A percentile compares a stretch with the other conserved stretches of the same genome.
These are phyloP conservation scores for Pogona vitticeps DNA, from an alignment of 2,113 vertebrate species.

Conservation along the genomic window DNA sequence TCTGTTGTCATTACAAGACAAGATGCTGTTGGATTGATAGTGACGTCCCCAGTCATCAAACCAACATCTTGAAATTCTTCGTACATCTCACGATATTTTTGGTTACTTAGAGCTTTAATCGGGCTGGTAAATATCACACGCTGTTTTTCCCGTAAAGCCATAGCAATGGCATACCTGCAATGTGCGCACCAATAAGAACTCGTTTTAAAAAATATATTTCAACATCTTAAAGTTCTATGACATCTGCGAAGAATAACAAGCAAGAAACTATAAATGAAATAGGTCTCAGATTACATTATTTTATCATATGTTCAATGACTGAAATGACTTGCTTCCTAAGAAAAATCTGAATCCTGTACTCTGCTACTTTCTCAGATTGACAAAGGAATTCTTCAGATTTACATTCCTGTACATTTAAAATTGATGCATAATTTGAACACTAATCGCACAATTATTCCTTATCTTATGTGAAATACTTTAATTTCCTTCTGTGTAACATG, in stretches of 20 bases:
- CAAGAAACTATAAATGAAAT: not conserved
- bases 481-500: not conserved
- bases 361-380: not conserved
- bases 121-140: slow-evolving; percentile 99
- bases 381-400: not conserved
- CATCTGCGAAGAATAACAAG: not conserved
- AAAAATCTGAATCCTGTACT: not conserved
- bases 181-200: not conserved
- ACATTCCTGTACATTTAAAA: not conserved
- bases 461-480: not conserved
- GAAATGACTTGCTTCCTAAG: not conserved
- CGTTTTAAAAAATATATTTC: not conserved
- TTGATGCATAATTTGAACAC: not conserved
- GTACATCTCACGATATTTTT: slow-evolving; percentile 99
- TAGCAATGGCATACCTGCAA: slow-evolving; percentile 92
- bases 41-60: slow-evolving; percentile 97
- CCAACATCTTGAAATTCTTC: slow-evolving; percentile 99
- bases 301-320: not conserved
- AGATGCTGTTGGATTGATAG: slow-evolving; percentile 97
- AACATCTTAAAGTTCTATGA: not conserved
- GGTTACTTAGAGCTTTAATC: slow-evolving; percentile 97
- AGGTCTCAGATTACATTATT: not conserved
- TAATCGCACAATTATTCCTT: not conserved
- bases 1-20: slow-evolving; percentile 99
- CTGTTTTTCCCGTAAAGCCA: slow-evolving; percentile 95